A percentile compares a stretch with the other conserved stretches of the same genome.
These are phyloP conservation scores for Bujurquina vittata DNA, from an alignment of 2,113 vertebrate genomes.

Conservation along the genomic window DNA sequence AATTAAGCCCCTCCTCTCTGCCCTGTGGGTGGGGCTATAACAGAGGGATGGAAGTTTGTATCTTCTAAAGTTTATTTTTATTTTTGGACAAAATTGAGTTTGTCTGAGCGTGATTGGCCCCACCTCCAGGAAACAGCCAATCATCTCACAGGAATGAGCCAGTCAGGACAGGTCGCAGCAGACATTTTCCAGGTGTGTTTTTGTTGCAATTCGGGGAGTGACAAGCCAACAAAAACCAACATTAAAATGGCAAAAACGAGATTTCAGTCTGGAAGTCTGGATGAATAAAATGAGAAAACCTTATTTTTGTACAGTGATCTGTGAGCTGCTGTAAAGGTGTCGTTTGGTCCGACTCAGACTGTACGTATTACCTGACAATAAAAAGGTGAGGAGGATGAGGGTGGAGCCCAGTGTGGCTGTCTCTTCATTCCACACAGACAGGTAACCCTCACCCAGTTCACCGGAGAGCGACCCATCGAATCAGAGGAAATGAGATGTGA, in stretches of 20 bases:
- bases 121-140: constrained; percentile 19
- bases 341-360: constrained; percentile 92
- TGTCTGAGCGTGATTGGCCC: constrained; percentile 84
- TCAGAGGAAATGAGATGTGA: neutral
- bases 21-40: constrained; percentile 46
- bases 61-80: constrained; percentile 82
- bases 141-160: neutral
- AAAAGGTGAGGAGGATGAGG: constrained; percentile 92
- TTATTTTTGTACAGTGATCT: constrained; percentile 99
- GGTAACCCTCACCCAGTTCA: no score
- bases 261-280: constrained; percentile 82
- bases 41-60: constrained; percentile 78
- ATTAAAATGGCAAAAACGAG: constrained; percentile 48
- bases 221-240: constrained; percentile 28
- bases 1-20: constrained; percentile 40
- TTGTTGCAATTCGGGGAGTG: constrained; percentile 53
- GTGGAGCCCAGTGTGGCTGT: neutral
- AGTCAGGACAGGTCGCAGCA: constrained; percentile 8
- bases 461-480: neutral
- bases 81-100: constrained; percentile 66
- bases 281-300: constrained; percentile 90
- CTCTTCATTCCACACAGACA: neutral
- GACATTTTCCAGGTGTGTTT: constrained; percentile 39
- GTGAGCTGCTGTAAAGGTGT: constrained; percentile 89
- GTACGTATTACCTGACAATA: constrained; percentile 98